phyloP scores from a whole-genome alignment of 2,888 invertebrate genomes.

The Megamerina dolium region DNA sequence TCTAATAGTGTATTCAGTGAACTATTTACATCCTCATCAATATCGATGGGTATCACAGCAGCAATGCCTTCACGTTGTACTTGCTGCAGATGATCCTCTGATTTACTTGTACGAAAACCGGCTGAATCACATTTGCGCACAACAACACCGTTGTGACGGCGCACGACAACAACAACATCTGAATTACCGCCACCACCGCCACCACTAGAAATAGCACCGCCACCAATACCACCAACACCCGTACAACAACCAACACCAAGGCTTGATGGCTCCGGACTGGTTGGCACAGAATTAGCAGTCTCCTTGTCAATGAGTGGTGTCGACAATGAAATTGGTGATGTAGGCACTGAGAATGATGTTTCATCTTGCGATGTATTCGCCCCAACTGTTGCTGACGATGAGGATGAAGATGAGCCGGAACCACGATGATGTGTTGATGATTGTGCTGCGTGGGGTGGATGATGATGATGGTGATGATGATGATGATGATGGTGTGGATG shows the following conservation, averaged over 20 bases:
- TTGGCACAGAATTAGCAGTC: constrained; percentile 60
- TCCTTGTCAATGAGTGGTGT: constrained; percentile 49
- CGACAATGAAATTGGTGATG: constrained; percentile 51
- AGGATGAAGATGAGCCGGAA: constrained; percentile 33
- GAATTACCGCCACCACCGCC: constrained; percentile 14
- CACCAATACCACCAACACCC: constrained; percentile 13
- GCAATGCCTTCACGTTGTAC: constrained; percentile 57
- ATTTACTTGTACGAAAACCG: constrained; percentile 80
- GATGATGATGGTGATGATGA: constrained; percentile 22
- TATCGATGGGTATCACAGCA: constrained; percentile 77
- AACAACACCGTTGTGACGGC: constrained; percentile 52
- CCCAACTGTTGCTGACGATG: constrained; percentile 47
- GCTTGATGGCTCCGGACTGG: constrained; percentile 57
- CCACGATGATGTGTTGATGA: constrained; percentile 21
- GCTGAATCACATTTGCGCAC: constrained; percentile 54
- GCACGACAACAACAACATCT: constrained; percentile 34
- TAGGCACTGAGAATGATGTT: constrained; percentile 50
- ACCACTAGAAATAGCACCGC: constrained; percentile 6
- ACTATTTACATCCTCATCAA: constrained; percentile 89
- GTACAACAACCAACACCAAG: constrained; percentile 20
- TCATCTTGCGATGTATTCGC: constrained; percentile 43
- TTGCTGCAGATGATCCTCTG: constrained; percentile 84
- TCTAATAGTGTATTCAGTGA: constrained; percentile 86
- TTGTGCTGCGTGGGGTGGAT: constrained; percentile 17
- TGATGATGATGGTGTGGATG: constrained; percentile 18